Conservation (phyloP, 2,113 vertebrate genomes). For the Athene noctua region DNA sequence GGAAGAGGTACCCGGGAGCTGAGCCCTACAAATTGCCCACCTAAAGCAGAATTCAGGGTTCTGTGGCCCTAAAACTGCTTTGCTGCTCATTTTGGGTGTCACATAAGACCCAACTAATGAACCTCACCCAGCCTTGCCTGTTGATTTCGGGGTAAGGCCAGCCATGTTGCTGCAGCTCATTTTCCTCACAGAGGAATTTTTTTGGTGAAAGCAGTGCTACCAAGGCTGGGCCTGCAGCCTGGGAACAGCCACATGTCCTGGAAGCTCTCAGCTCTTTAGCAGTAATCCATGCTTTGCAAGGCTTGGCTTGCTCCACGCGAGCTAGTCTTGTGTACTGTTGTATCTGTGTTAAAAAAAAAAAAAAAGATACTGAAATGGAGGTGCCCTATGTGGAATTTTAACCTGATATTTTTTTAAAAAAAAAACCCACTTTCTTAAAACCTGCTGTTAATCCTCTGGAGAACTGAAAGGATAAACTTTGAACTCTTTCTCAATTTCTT, state of each 20-base stretch:
- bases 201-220: background rate
- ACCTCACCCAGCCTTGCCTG: background rate
- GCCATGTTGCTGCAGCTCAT: background rate
- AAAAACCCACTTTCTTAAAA: background rate
- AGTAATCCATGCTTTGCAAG: background rate
- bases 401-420: background rate
- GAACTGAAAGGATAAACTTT: background rate
- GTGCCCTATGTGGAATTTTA: background rate
- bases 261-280: background rate
- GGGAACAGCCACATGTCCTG: fast-evolving
- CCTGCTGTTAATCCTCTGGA: background rate
- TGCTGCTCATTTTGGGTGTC: background rate
- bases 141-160: background rate
- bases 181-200: background rate
- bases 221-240: fast-evolving
- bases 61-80: fast-evolving
- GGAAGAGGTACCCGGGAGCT: background rate
- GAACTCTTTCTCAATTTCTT: background rate
- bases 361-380: background rate
- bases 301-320: fast-evolving
- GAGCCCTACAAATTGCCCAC: background rate
- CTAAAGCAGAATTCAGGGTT: fast-evolving
- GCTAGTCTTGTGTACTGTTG: fast-evolving
- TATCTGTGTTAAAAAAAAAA: background rate
- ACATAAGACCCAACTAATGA: fast-evolving